Evolutionary conservation across 2,888 invertebrate genomes (phyloP).

Genomic region (Plagodis pulveraria): DNA sequence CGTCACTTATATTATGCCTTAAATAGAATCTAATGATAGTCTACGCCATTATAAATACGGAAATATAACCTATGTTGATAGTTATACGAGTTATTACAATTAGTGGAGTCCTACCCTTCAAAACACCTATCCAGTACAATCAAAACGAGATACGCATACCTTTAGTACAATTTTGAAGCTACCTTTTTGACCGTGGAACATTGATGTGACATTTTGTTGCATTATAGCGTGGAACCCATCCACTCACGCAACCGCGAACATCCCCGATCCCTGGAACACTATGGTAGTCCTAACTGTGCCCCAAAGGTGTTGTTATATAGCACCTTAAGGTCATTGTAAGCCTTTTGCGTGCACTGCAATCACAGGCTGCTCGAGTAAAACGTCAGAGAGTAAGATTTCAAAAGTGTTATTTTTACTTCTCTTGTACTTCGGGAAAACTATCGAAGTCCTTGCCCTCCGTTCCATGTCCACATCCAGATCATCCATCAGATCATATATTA

Average conservation of each 20-base stretch:
- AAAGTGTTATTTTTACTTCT: neutral
- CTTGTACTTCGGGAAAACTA: no score
- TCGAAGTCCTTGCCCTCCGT: no score
- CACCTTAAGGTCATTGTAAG: neutral
- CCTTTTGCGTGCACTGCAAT: neutral
- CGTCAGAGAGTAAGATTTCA: neutral
- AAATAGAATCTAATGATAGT: no score
- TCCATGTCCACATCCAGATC: no score
- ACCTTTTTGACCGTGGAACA: neutral
- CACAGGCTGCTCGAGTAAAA: constrained; percentile 4
- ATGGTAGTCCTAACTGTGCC: neutral
- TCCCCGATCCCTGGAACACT: neutral
- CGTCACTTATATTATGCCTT: no score
- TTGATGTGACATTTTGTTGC: neutral
- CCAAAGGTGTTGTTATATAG: neutral
- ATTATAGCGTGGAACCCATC: neutral
- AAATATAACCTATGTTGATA: no score
- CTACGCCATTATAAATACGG: no score
- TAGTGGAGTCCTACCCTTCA: neutral
- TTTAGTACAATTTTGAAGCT: neutral
- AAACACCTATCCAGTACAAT: neutral
- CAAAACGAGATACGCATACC: neutral
- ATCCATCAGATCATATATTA: no score
- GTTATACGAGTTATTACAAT: no score
- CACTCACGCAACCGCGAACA: neutral